Evolutionary conservation across 2,888 invertebrate species (phyloP).

Genomic region (Athalia circularis): DNA sequence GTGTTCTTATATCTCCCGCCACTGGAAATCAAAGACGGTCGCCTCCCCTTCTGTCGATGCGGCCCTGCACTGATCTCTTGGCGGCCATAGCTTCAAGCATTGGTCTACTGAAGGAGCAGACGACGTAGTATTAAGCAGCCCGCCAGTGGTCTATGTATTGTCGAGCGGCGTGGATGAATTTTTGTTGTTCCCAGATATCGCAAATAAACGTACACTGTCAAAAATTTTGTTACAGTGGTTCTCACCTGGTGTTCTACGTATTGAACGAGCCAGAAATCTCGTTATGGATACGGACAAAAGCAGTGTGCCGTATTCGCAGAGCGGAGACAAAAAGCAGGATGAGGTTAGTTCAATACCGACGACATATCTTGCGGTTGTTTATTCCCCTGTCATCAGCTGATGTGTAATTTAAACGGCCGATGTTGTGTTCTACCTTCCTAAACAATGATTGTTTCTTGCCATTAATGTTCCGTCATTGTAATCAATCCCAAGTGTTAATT

Average conservation of each 20-base stretch:
- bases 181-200: neutral
- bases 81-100: too few relatives aligned
- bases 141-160: constrained; percentile 7
- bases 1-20: constrained; percentile 21
- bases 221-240: too few relatives aligned
- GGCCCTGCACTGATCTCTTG: neutral
- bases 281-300: constrained; percentile 60
- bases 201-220: neutral
- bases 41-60: neutral
- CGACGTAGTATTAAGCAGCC: neutral
- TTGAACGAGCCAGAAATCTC: neutral
- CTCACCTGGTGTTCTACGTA: neutral
- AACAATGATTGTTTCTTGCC: too few relatives aligned
- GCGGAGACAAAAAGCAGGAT: constrained; percentile 80
- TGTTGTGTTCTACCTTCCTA: too few relatives aligned
- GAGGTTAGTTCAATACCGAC: constrained; percentile 76
- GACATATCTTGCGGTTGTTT: constrained; percentile 46
- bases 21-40: neutral
- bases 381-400: constrained; percentile 45
- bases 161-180: constrained; percentile 8
- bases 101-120: constrained; percentile 4
- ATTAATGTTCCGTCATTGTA: too few relatives aligned
- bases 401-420: neutral
- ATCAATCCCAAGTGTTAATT: neutral
- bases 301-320: constrained; percentile 72